These are phyloP conservation scores for Phragmatobia fuliginosa DNA, from an alignment of 2,888 invertebrate species.

Conservation along the genomic window DNA sequence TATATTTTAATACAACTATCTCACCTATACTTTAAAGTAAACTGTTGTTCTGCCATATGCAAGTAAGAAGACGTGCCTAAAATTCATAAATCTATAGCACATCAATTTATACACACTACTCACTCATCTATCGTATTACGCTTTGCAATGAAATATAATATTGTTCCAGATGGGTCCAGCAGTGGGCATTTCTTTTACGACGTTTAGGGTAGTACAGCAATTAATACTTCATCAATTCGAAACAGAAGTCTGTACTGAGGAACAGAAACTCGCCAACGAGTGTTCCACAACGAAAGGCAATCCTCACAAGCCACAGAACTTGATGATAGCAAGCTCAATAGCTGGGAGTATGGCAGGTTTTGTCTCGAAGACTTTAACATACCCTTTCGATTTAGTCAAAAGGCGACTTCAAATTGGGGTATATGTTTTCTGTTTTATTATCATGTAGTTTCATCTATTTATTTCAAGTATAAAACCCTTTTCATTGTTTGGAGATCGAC, in stretches of 20 bases:
- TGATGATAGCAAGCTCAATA: constrained; percentile 72
- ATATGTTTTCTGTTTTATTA: constrained; percentile 16
- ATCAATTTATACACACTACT: too few relatives aligned
- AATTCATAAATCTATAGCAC: too few relatives aligned
- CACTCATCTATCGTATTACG: too few relatives aligned
- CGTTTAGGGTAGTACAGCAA: constrained; percentile 69
- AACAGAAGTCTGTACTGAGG: not conserved
- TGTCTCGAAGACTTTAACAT: constrained; percentile 91
- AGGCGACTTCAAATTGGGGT: constrained; percentile 95
- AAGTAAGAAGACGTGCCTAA: too few relatives aligned
- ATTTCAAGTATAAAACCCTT: too few relatives aligned
- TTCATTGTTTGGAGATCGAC: too few relatives aligned
- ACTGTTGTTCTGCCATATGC: too few relatives aligned
- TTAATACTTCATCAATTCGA: constrained; percentile 46
- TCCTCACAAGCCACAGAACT: constrained; percentile 53
- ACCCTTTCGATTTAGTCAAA: constrained; percentile 95
- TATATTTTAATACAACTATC: too few relatives aligned
- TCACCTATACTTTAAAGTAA: too few relatives aligned
- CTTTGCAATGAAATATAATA: not conserved
- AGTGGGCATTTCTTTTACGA: constrained; percentile 72
- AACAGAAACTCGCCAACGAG: not conserved
- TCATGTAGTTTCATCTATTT: not conserved
- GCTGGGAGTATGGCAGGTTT: constrained; percentile 92
- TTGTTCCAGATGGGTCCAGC: constrained; percentile 74
- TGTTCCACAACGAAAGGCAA: constrained; percentile 26